Evolutionary conservation across 1,140 invertebrate species (phyloP).

Genomic region (Oryctes rhinoceros): DNA sequence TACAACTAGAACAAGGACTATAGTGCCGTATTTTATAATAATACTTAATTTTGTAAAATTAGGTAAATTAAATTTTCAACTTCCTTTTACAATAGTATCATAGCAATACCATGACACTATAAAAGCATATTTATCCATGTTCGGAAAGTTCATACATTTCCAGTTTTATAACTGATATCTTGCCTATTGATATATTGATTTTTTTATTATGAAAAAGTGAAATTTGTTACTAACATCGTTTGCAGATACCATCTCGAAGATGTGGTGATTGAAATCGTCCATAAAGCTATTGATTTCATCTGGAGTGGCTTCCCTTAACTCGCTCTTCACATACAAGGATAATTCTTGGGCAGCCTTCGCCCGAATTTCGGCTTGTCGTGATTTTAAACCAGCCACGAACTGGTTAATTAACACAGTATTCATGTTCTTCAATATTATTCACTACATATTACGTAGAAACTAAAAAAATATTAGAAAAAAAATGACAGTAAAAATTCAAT

Average conservation of each 20-base stretch:
- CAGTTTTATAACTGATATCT: too few relatives aligned
- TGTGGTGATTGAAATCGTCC: constrained; percentile 95
- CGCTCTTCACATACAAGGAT: constrained; percentile 90
- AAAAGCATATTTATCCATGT: too few relatives aligned
- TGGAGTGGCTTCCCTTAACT: constrained; percentile 88
- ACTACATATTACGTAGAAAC: constrained; percentile 28
- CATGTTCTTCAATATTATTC: constrained; percentile 60
- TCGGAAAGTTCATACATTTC: too few relatives aligned
- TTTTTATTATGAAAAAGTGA: background rate
- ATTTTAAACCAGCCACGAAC: constrained; percentile 89
- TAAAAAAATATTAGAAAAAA: background rate
- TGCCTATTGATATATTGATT: background rate
- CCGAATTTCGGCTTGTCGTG: constrained; percentile 84
- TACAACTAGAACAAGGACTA: too few relatives aligned
- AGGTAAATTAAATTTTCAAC: too few relatives aligned
- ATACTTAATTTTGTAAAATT: too few relatives aligned
- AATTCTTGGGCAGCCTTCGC: constrained; percentile 87
- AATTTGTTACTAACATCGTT: constrained; percentile 70
- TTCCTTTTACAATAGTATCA: too few relatives aligned
- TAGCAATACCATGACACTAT: too few relatives aligned
- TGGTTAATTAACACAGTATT: constrained; percentile 73
- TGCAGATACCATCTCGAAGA: constrained; percentile 95
- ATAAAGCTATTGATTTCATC: constrained; percentile 91
- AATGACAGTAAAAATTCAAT: background rate
- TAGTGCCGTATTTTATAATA: too few relatives aligned